Conservation (phyloP, 2,888 invertebrate genomes). For the Abrostola tripartita region DNA sequence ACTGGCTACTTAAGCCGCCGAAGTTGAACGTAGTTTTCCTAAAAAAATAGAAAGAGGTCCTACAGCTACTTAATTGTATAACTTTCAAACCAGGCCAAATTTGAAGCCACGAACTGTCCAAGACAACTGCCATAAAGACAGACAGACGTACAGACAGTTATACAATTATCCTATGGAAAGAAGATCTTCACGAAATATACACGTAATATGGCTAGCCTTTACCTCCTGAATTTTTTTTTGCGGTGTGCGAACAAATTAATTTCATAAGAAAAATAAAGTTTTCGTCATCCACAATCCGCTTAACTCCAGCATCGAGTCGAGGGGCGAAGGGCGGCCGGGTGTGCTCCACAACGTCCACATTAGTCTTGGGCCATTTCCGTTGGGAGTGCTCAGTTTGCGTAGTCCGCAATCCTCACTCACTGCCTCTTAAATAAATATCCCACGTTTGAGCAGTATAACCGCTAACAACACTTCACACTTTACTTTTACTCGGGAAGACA, state of each 20-base stretch:
- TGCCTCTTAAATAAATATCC: conserved; percentile 85
- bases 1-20: background rate
- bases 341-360: conserved; percentile 63
- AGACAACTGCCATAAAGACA: too few species aligned
- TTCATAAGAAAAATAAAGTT: background rate
- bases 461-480: conserved; percentile 86
- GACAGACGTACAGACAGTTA: too few species aligned
- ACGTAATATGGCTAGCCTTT: too few species aligned
- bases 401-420: conserved; percentile 68
- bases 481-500: conserved; percentile 69
- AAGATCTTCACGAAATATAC: too few species aligned
- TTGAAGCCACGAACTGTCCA: too few species aligned
- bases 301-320: conserved; percentile 13
- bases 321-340: conserved; percentile 48
- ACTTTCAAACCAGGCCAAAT: too few species aligned
- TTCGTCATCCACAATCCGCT: background rate
- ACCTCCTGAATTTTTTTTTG: too few species aligned
- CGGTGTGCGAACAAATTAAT: too few species aligned
- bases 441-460: conserved; percentile 83
- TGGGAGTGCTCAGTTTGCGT: conserved; percentile 80
- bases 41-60: too few species aligned
- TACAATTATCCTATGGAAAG: too few species aligned
- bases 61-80: too few species aligned
- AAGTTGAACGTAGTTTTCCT: too few species aligned
- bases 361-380: conserved; percentile 84